Percentiles rank a stretch among this genome's conserved stretches.
Evolutionary conservation across 1,140 invertebrate genomes (phyloP).

Genomic region (Drosophila micromelanica): DNA sequence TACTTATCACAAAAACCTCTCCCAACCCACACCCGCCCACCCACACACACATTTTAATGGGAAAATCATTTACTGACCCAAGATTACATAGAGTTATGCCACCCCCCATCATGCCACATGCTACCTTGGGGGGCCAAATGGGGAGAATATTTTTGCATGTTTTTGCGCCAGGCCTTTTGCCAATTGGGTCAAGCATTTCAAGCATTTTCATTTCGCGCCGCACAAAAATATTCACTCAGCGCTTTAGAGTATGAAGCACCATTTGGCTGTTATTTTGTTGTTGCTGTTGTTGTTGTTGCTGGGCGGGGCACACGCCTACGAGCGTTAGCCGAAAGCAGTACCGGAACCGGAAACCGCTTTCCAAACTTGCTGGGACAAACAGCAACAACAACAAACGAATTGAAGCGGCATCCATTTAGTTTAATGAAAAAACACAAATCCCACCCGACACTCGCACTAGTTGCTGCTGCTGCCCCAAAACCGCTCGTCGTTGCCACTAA

Average conservation of each 20-base stretch:
- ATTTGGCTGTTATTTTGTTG: background rate
- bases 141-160: constrained; percentile 69
- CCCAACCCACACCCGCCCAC: constrained; percentile 3
- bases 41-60: constrained; percentile 46
- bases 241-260: constrained; percentile 8
- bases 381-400: background rate
- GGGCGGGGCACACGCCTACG: background rate
- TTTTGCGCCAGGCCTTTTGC: constrained; percentile 33
- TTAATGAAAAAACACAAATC: constrained; percentile 79
- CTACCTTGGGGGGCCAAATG: background rate
- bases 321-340: background rate
- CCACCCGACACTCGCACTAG: constrained; percentile 21
- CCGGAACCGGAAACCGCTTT: constrained; percentile 46
- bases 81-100: constrained; percentile 41
- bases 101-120: constrained; percentile 11
- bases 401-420: constrained; percentile 70
- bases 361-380: constrained; percentile 23
- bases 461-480: constrained; percentile 1
- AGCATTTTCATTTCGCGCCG: constrained; percentile 79
- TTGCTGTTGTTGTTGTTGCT: no score
- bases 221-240: constrained; percentile 42
- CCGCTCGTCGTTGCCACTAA: constrained; percentile 57
- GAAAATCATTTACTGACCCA: constrained; percentile 59
- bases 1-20: constrained; percentile 36
- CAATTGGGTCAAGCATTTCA: constrained; percentile 82